Evolutionary conservation across 2,113 vertebrate genomes (phyloP).

Genomic region (Callipepla californica): DNA sequence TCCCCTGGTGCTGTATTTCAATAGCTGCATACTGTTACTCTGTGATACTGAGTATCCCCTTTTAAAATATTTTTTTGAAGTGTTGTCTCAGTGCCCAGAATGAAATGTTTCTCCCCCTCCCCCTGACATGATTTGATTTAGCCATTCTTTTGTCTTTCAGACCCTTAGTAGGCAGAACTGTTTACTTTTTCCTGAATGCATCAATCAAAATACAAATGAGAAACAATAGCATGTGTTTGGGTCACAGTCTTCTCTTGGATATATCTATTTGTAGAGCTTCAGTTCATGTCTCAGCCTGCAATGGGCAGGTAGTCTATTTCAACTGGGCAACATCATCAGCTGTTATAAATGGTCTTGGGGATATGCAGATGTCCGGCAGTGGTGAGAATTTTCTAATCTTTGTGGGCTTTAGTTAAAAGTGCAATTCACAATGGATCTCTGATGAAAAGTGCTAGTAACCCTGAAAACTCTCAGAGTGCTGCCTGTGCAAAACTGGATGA

Average conservation of each 20-base stretch:
- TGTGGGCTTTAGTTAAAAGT: neutral
- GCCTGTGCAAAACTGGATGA: constrained; percentile 17
- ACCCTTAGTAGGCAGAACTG: neutral
- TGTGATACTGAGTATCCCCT: neutral
- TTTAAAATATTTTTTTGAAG: neutral
- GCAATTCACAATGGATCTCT: neutral
- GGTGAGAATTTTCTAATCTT: constrained; percentile 9
- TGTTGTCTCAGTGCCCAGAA: neutral
- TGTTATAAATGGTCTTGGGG: neutral
- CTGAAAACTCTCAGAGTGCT: neutral
- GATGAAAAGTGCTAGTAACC: constrained; percentile 19
- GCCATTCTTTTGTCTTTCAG: neutral
- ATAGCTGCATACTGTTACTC: neutral
- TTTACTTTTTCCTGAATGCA: neutral
- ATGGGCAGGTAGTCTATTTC: neutral
- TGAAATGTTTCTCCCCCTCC: neutral
- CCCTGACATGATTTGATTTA: neutral
- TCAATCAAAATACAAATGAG: neutral
- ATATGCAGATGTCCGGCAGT: neutral
- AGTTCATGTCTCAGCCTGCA: neutral
- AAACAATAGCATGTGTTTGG: neutral
- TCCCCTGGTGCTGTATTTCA: neutral
- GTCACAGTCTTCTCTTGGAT: neutral
- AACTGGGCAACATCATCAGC: neutral
- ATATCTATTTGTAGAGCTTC: neutral